phyloP scores from a whole-genome alignment of 2,797 vertebrate genomes.

The Hippocampus kuda region DNA sequence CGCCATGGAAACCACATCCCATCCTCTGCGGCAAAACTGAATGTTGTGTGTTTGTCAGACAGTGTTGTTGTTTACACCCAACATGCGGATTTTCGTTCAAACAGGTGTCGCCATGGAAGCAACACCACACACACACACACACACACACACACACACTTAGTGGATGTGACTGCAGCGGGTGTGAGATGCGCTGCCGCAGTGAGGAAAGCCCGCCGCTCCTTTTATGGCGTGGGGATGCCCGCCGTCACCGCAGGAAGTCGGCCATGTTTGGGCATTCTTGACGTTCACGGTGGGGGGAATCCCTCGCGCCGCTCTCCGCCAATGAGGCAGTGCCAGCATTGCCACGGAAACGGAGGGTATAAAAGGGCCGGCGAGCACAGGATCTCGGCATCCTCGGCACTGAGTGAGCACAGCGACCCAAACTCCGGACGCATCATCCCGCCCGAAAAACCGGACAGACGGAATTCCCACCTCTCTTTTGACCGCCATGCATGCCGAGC shows the following conservation, averaged over 20 bases:
- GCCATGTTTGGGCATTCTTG: constrained; percentile 85
- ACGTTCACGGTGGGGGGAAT: constrained; percentile 71
- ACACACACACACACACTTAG: no score
- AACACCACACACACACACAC: background rate
- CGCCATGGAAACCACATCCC: constrained; percentile 39
- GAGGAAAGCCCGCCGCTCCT: constrained; percentile 73
- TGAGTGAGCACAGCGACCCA: constrained; percentile 24
- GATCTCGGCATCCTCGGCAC: constrained; percentile 5
- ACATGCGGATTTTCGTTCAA: background rate
- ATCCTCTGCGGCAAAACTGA: background rate
- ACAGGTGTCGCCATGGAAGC: constrained; percentile 3
- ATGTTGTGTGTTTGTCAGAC: background rate
- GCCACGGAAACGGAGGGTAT: constrained; percentile 73
- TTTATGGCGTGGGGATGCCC: constrained; percentile 79
- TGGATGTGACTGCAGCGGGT: background rate
- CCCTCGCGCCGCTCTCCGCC: constrained; percentile 79
- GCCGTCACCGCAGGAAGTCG: constrained; percentile 77
- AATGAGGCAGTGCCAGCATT: constrained; percentile 65
- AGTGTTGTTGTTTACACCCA: background rate
- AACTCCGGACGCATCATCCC: background rate
- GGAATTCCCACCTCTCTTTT: constrained; percentile 18
- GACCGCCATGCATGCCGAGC: constrained; percentile 53
- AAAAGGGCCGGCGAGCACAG: constrained; percentile 58
- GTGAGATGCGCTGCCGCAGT: constrained; percentile 47
- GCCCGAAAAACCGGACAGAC: background rate